Evolutionary conservation across 1,140 invertebrate species (phyloP).

Genomic region (Luehdorfia chinensis): DNA sequence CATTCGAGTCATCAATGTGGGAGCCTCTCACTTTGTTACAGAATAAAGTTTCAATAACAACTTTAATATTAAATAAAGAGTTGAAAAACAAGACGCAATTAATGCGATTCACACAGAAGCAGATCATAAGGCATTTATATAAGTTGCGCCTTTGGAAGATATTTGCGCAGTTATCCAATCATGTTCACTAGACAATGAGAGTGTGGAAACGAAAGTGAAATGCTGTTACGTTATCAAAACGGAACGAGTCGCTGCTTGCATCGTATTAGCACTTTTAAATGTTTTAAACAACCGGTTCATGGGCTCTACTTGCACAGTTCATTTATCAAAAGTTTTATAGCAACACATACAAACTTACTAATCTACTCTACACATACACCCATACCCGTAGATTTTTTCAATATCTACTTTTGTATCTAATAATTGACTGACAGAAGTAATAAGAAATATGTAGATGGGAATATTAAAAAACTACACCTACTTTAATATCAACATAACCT

Average conservation of each 20-base stretch:
- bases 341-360: no score
- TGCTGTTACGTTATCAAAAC: constrained; percentile 61
- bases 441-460: no score
- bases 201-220: constrained; percentile 68
- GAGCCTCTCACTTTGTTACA: constrained; percentile 52
- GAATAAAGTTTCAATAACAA: constrained; percentile 59
- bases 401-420: no score
- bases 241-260: constrained; percentile 34
- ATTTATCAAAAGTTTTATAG: no score
- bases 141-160: constrained; percentile 55
- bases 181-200: constrained; percentile 63
- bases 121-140: constrained; percentile 50
- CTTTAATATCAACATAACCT: no score
- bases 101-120: constrained; percentile 58
- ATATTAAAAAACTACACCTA: no score
- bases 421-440: no score
- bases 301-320: not conserved
- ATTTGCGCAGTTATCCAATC: constrained; percentile 68
- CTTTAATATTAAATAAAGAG: constrained; percentile 43
- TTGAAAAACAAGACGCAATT: constrained; percentile 54
- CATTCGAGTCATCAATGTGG: constrained; percentile 24
- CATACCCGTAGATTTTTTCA: no score
- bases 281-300: not conserved
- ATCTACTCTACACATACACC: no score
- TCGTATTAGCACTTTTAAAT: constrained; percentile 2